Conservation (phyloP, 2,113 vertebrate genomes). For the Pelobates fuscus region DNA sequence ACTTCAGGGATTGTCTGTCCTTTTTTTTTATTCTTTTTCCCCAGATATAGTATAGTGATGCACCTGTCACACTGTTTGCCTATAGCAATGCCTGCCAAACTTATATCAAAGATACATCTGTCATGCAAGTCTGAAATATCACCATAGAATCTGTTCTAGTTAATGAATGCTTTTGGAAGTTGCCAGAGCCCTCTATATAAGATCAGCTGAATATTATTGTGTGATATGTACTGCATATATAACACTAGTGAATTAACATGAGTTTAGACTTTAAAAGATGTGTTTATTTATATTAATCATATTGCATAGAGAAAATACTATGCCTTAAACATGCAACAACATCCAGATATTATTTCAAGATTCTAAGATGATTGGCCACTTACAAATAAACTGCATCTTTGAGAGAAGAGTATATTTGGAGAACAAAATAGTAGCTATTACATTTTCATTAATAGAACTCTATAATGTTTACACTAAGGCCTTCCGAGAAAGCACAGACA, state of each 20-base stretch:
- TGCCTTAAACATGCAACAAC: no score
- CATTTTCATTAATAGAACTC: no score
- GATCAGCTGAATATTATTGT: conserved; percentile 18
- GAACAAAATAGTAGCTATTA: no score
- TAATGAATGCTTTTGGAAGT: conserved; percentile 39
- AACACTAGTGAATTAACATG: background rate
- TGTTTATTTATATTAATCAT: background rate
- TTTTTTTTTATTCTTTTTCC: background rate
- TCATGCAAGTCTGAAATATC: conserved; percentile 42
- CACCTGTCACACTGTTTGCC: conserved; percentile 42
- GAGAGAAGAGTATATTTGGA: no score
- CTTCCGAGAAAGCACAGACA: no score
- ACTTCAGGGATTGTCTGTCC: background rate
- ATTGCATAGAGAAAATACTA: no score
- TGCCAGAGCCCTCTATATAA: conserved; percentile 23
- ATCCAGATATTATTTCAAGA: no score
- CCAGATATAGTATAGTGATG: conserved; percentile 18
- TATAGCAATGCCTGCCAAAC: conserved; percentile 44
- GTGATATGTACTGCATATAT: conserved; percentile 1
- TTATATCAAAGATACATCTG: conserved; percentile 47
- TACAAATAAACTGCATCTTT: no score
- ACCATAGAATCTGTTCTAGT: conserved; percentile 41
- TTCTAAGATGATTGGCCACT: no score
- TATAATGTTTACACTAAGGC: no score
- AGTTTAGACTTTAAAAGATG: background rate